Evolutionary conservation across 2,113 vertebrate genomes (phyloP).

Genomic region (Sylvilagus bachmani): DNA sequence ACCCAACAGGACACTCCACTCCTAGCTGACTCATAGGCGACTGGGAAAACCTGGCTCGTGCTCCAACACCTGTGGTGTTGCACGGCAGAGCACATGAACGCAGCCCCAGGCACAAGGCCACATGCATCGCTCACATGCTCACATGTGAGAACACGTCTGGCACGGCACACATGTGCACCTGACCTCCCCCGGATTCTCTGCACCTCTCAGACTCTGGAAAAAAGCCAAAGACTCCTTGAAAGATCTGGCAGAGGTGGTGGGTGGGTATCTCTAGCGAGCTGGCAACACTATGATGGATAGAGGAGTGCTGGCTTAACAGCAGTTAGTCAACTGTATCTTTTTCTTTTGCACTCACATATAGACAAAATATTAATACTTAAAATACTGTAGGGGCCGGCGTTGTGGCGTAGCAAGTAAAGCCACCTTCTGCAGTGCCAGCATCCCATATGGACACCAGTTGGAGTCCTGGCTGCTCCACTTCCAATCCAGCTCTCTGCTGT

Average conservation of each 20-base stretch:
- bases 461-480: too few relatives aligned
- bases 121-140: background rate
- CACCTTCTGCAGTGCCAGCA: too few relatives aligned
- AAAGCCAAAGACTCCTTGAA: background rate
- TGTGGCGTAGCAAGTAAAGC: too few relatives aligned
- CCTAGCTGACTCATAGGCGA: background rate
- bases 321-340: background rate
- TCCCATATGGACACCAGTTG: too few relatives aligned
- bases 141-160: background rate
- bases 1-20: background rate
- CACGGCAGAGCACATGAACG: background rate
- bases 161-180: background rate
- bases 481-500: too few relatives aligned
- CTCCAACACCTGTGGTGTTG: background rate
- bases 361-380: background rate
- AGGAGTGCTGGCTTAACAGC: background rate
- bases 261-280: background rate
- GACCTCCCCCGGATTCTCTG: background rate
- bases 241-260: background rate
- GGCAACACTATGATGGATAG: background rate
- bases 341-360: background rate
- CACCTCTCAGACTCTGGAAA: background rate
- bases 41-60: background rate
- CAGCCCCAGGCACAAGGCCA: background rate
- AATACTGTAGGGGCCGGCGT: too few relatives aligned